Evolutionary conservation across 2,888 invertebrate species (phyloP).

Genomic region (Hylaea fasciaria): DNA sequence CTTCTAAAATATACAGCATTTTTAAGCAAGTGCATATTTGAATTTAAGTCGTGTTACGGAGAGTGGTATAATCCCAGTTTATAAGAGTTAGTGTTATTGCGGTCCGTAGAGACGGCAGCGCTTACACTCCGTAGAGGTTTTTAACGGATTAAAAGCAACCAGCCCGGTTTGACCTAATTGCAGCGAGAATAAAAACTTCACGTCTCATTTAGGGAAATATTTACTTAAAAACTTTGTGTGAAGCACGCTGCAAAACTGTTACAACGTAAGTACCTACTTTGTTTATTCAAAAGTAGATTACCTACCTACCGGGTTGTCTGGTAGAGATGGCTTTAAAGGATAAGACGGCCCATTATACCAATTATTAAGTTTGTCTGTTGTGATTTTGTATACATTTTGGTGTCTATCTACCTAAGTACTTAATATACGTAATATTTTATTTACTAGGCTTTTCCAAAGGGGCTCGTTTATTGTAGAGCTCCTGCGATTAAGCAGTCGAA

Average conservation of each 20-base stretch:
- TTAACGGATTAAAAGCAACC: constrained; percentile 63
- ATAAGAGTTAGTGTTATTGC: constrained; percentile 72
- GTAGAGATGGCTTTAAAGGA: too few species aligned
- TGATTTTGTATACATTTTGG: too few species aligned
- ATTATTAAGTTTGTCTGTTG: too few species aligned
- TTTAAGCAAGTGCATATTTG: constrained; percentile 66
- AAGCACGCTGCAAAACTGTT: neutral
- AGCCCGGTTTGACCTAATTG: constrained; percentile 48
- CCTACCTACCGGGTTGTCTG: too few species aligned
- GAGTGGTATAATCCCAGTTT: constrained; percentile 69
- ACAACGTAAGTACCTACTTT: neutral
- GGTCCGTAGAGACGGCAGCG: constrained; percentile 57
- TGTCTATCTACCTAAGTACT: too few species aligned
- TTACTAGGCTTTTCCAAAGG: too few species aligned
- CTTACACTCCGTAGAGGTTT: constrained; percentile 59
- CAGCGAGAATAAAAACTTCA: constrained; percentile 42
- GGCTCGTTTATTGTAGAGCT: neutral
- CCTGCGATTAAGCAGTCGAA: constrained; percentile 1
- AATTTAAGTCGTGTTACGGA: constrained; percentile 66
- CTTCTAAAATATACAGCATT: constrained; percentile 54
- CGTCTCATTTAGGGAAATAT: constrained; percentile 17
- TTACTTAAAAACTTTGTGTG: constrained; percentile 13
- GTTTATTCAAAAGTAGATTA: neutral
- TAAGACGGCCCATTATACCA: too few species aligned
- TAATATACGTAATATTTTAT: too few species aligned